A percentile compares a stretch with the other conserved stretches of the same genome.
Conservation (phyloP, 2,113 vertebrate genomes). For the Notechis scutatus region DNA sequence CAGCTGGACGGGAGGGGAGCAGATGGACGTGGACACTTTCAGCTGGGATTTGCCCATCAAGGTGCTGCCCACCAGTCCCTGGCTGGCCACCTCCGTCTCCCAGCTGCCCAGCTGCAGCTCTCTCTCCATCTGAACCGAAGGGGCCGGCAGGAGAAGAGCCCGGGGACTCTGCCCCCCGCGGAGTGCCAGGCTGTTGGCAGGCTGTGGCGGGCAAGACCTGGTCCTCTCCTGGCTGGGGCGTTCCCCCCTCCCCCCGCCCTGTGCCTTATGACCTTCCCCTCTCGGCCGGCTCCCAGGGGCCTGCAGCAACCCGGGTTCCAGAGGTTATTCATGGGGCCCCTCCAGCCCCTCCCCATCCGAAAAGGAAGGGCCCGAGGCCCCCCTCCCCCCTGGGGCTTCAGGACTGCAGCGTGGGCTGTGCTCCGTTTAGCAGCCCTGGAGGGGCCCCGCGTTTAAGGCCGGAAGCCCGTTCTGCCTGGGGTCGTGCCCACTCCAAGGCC, state of each 20-base stretch:
- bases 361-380: not conserved
- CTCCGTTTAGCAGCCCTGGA: not conserved
- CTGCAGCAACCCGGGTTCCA: not conserved
- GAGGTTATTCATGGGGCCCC: not conserved
- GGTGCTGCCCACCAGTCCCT: slow-evolving; percentile 92
- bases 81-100: slow-evolving; percentile 86
- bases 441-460: not conserved
- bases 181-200: not conserved
- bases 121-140: slow-evolving; percentile 81
- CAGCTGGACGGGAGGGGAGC: slow-evolving; percentile 86
- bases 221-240: not conserved
- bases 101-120: slow-evolving; percentile 88
- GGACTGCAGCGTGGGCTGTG: not conserved
- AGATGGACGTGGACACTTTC: slow-evolving; percentile 94
- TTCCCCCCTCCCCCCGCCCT: not conserved
- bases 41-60: slow-evolving; percentile 98
- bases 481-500: not conserved
- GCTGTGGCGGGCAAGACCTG: not conserved
- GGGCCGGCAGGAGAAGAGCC: rapidly evolving
- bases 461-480: not conserved
- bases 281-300: not conserved
- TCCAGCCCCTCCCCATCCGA: not conserved
- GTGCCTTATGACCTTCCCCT: not conserved
- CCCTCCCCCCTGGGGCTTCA: not conserved
- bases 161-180: not conserved